These are phyloP conservation scores for Aplochiton taeniatus DNA, from an alignment of 2,797 vertebrate genomes.

Conservation along the genomic window DNA sequence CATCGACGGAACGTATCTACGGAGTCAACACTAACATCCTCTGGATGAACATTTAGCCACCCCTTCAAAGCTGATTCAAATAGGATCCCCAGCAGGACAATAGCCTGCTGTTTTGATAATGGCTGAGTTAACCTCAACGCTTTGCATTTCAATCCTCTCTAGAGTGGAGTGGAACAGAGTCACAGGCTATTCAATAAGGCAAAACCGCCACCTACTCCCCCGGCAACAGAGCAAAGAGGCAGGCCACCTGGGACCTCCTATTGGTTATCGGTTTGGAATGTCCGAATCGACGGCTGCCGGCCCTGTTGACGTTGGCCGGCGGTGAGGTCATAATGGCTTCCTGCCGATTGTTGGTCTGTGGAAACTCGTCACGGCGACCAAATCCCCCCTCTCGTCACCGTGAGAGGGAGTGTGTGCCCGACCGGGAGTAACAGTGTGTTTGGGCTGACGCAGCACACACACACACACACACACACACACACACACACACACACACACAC, in stretches of 20 bases:
- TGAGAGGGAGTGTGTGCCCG: not conserved
- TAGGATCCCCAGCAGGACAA: too few species aligned
- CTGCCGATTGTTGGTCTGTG: constrained; percentile 56
- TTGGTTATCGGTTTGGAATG: constrained; percentile 47
- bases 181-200: too few species aligned
- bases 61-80: too few species aligned
- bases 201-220: too few species aligned
- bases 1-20: too few species aligned
- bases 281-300: constrained; percentile 45
- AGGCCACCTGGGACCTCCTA: constrained; percentile 21
- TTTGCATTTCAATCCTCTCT: too few species aligned
- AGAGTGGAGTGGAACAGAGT: too few species aligned
- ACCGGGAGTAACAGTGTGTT: constrained; percentile 10
- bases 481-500: not conserved
- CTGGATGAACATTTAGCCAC: too few species aligned
- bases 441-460: not conserved
- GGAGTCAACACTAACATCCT: too few species aligned
- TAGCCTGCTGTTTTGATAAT: too few species aligned
- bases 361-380: constrained; percentile 30
- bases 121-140: too few species aligned
- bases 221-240: too few species aligned
- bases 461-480: not conserved
- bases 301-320: constrained; percentile 56
- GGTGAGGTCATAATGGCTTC: constrained; percentile 66
- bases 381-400: constrained; percentile 40